These are phyloP conservation scores for Chrysaora quinquecirrha DNA, from an alignment of 30 jellyfish, hydroid and myxozoan species.

Conservation along the genomic window DNA sequence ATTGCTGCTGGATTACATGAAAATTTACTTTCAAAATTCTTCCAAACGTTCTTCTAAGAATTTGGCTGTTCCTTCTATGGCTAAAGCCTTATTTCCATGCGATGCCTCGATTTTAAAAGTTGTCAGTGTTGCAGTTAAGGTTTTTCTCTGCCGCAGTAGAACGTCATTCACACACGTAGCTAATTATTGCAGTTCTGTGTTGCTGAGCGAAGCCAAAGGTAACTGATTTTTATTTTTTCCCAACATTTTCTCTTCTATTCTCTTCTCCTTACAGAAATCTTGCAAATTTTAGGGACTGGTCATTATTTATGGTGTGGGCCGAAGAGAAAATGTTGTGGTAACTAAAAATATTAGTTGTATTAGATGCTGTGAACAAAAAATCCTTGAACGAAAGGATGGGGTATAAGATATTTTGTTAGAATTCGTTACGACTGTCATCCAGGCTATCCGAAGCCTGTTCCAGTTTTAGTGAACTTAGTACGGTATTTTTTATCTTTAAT, in stretches of 20 bases:
- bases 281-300: too few species aligned
- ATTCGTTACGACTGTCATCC: too few species aligned
- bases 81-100: neutral
- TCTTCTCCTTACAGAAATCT: too few species aligned
- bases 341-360: too few species aligned
- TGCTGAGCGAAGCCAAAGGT: slow-evolving; percentile 55
- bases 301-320: too few species aligned
- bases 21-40: neutral
- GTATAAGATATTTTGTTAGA: too few species aligned
- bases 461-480: too few species aligned
- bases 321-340: too few species aligned
- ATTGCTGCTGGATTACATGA: slow-evolving; percentile 21
- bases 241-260: neutral
- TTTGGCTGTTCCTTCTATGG: neutral
- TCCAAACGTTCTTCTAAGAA: neutral
- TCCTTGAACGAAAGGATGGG: too few species aligned
- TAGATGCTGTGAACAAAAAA: too few species aligned
- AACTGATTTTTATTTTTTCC: neutral
- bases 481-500: too few species aligned
- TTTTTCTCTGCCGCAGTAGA: slow-evolving; percentile 40
- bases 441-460: too few species aligned
- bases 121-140: slow-evolving; percentile 38
- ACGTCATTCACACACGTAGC: slow-evolving; percentile 47
- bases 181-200: slow-evolving; percentile 17
- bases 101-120: slow-evolving; percentile 25